Conservation (phyloP, 2,113 vertebrate species). For the Pogona vitticeps region DNA sequence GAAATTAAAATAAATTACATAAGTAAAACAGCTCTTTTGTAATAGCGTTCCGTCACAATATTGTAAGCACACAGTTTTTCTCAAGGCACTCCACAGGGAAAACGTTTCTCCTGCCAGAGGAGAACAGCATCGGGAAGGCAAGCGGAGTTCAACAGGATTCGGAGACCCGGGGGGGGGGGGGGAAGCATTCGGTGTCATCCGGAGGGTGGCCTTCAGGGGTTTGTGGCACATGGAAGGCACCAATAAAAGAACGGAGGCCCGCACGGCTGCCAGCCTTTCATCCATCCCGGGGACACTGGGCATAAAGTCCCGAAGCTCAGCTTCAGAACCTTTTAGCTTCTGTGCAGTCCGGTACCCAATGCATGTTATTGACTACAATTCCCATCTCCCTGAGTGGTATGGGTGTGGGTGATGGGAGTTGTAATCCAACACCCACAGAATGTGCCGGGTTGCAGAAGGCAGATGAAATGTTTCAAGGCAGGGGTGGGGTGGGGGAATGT, state of each 20-base stretch:
- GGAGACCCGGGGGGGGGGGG: too few relatives aligned
- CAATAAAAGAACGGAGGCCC: background rate
- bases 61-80: background rate
- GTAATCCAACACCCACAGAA: background rate
- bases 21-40: conserved; percentile 6
- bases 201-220: too few relatives aligned
- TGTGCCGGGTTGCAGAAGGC: background rate
- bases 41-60: background rate
- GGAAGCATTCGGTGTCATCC: too few relatives aligned
- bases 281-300: background rate
- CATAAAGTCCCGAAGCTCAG: background rate
- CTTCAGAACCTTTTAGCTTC: background rate
- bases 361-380: background rate
- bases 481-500: too few relatives aligned
- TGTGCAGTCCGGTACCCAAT: too few relatives aligned
- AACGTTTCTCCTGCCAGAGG: background rate
- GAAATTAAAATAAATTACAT: conserved; percentile 42
- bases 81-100: too few relatives aligned
- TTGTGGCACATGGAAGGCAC: background rate
- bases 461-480: too few relatives aligned
- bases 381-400: background rate
- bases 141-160: too few relatives aligned
- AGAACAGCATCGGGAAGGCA: background rate
- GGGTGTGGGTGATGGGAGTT: background rate
- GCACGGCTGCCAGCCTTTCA: too few relatives aligned